Evolutionary conservation across 2,797 vertebrate genomes (phyloP), one percentile per base, ranked within the genome.

Genomic region (Neosalanx taihuensis): DNA sequence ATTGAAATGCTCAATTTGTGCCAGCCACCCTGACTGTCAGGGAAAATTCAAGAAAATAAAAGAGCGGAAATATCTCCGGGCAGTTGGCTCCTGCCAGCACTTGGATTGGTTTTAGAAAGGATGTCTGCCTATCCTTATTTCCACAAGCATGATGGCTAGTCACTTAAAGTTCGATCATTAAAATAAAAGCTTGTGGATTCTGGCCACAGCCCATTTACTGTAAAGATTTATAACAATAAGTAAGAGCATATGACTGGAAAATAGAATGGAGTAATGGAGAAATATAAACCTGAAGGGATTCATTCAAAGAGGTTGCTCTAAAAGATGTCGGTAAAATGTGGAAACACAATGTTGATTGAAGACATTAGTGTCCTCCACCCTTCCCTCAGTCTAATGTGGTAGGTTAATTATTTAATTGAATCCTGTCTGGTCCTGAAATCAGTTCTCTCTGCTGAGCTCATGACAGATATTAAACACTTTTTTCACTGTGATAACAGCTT

Each of bases 1-100:
- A 91, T 91, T 91, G 89, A 91, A 91, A 90, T 70, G 76, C 84
- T 89, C 81, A 80, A 85, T 90, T 92, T 88, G 83, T 88, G 84
- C 84, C 81, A 87, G 87, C 87, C 82, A 81, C 80, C 76, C 78
- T 63, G 57, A 81, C 81, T 85, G 84, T 83, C 86, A 84, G 81
- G 83, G 76, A 76, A 82, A 89, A 82, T 81, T 84, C 72, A 78
- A 73, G 76, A 78, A 69, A 84, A 86, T 83, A 76, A 86, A 83
- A 89, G 33, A 81, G 64, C 70, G 81, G 67, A 72, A 77, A 76
- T 76, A 74, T 83, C 68, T 81, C 79, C 37, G 70, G 71, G 69
- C 74, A 78, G 82, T 80, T 85, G 87, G 77, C 67, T 72, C 13
- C 73, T 60, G 64, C 13, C 73, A 59, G 64, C 72, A 79, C 29